Evolutionary conservation across 1,140 invertebrate genomes (phyloP).

Genomic region (Condylostylus longicornis): DNA sequence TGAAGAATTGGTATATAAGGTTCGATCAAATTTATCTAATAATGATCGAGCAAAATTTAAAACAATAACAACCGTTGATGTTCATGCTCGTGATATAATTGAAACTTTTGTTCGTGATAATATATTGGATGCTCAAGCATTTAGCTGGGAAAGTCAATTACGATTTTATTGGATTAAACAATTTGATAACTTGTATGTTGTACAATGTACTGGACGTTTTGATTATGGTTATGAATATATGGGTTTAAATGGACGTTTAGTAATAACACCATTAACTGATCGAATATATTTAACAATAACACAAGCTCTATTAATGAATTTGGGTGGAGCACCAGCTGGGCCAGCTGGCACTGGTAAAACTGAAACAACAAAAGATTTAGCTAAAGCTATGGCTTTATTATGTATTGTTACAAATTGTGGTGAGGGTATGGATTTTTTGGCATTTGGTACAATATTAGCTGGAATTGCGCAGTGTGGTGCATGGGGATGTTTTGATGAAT

Average conservation of each 20-base stretch:
- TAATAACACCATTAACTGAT: slow-evolving; percentile 83
- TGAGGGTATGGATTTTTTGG: slow-evolving; percentile 78
- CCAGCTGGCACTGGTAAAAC: slow-evolving; percentile 71
- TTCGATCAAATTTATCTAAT: slow-evolving; percentile 42
- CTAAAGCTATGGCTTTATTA: slow-evolving; percentile 70
- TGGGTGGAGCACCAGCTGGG: slow-evolving; percentile 75
- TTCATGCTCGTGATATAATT: slow-evolving; percentile 78
- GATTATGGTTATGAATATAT: slow-evolving; percentile 90
- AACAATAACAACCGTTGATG: slow-evolving; percentile 74
- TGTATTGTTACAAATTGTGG: slow-evolving; percentile 86
- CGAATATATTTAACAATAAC: slow-evolving; percentile 83
- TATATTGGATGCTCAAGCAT: slow-evolving; percentile 66
- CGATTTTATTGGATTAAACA: slow-evolving; percentile 79
- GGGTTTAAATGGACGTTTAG: slow-evolving; percentile 77
- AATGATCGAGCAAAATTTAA: slow-evolving; percentile 80
- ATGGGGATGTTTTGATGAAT: slow-evolving; percentile 85
- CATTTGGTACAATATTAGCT: slow-evolving; percentile 69
- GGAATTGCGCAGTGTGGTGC: slow-evolving; percentile 61
- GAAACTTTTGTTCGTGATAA: slow-evolving; percentile 75
- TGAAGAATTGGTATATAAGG: slow-evolving; percentile 63
- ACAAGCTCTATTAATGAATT: slow-evolving; percentile 73
- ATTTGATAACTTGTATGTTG: slow-evolving; percentile 62
- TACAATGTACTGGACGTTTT: slow-evolving; percentile 71
- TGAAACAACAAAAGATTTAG: slow-evolving; percentile 79
- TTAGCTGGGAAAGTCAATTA: slow-evolving; percentile 85